phyloP scores from a whole-genome alignment of 2,888 invertebrate species.

The Nezara viridula region DNA sequence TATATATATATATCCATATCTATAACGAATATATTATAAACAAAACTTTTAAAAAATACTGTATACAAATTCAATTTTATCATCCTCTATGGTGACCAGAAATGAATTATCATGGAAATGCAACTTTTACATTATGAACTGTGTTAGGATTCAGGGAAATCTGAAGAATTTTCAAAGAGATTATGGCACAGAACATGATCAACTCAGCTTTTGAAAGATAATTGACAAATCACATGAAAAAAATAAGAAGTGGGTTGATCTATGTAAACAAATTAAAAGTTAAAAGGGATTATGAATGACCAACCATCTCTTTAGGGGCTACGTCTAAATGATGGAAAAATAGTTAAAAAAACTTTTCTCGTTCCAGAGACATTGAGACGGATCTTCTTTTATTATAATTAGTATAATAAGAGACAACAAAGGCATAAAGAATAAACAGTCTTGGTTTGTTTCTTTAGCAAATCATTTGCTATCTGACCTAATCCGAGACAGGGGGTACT shows the following conservation, averaged over 20 bases:
- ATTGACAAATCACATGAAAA: not conserved
- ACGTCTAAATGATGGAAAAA: not conserved
- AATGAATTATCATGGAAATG: not conserved
- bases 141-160: not conserved
- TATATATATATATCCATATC: not conserved
- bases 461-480: not conserved
- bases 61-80: not conserved
- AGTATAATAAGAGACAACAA: not conserved
- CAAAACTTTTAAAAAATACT: not conserved
- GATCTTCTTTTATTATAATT: not conserved
- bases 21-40: not conserved
- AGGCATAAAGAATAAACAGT: not conserved
- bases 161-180: not conserved
- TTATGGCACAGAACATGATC: not conserved
- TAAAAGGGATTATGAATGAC: not conserved
- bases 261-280: not conserved
- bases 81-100: not conserved
- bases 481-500: not conserved
- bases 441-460: not conserved
- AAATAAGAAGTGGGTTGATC: not conserved
- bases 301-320: not conserved
- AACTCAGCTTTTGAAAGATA: not conserved
- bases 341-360: not conserved
- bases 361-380: not conserved
- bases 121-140: not conserved